phyloP scores from a whole-genome alignment of 1,140 invertebrate species.

The Eupristina koningsbergeri region DNA sequence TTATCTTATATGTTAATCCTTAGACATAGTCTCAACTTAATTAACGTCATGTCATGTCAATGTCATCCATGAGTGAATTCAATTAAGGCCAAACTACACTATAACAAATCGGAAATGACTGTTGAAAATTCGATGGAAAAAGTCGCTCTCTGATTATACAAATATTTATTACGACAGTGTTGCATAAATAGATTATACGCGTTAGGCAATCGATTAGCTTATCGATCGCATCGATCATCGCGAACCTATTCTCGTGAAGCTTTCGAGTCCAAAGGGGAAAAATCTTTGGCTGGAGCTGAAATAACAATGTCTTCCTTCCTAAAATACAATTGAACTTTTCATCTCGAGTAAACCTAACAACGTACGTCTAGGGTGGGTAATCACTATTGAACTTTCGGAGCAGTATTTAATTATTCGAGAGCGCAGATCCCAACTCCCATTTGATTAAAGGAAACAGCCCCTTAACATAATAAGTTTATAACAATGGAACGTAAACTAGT shows the following conservation, averaged over 20 bases:
- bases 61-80: constrained; percentile 44
- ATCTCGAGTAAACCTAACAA: no score
- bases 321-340: no score
- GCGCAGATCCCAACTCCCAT: background rate
- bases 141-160: background rate
- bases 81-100: constrained; percentile 35
- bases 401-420: background rate
- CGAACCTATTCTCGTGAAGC: background rate
- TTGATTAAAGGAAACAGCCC: background rate
- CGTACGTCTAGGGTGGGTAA: background rate
- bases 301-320: no score
- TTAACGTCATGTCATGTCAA: constrained; percentile 48
- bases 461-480: constrained; percentile 33
- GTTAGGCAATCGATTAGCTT: background rate
- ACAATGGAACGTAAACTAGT: constrained; percentile 38
- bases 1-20: constrained; percentile 45
- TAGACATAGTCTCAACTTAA: constrained; percentile 43
- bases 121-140: constrained; percentile 35
- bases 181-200: background rate
- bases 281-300: no score
- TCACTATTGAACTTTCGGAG: background rate
- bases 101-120: constrained; percentile 43
- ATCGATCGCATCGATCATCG: background rate
- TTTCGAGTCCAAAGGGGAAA: no score
- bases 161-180: constrained; percentile 21